Evolutionary conservation across 1,140 invertebrate species (phyloP), one percentile per base, ranked within the genome.

Genomic region (Thaumatotibia leucotreta): DNA sequence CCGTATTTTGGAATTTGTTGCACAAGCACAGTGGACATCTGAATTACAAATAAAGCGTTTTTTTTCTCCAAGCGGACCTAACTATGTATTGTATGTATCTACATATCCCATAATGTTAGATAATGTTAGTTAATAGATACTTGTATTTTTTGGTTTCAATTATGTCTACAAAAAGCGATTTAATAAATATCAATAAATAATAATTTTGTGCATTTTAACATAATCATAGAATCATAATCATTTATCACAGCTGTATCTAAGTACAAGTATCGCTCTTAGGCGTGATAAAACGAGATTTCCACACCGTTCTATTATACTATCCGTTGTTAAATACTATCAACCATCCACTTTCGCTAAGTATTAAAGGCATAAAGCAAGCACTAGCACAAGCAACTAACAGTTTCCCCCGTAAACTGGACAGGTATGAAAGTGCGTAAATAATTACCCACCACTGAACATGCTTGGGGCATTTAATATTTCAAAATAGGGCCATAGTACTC

Each of bases 391-490:
- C 39, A 20, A 17, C 39, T 45, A 45, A 45, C 39, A 45, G 39
- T 45, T 45, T 45, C 39, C 39, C 39, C 39, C 39, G 39, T 27
- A 58, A 58, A 58, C 52, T 58, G 24, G 52, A 58, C 52, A 27
- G 52, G n/a, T 58, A 58, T 27, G 52, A 58, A 58, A 58, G 52
- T 58, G 52, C 52, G 52, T 58, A 58, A 58, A 58, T 58, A 27
- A 58, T 58, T 27, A 58, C 52, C 24, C 52, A 45, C 39, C 17
- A 45, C 39, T 45, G 23, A 58, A 58, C 52, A 52, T 52, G 24
- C 52, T 58, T 14, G 24, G 24, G 52, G 52, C 52, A 58, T 58
- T 58, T 58, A 27, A 58, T 58, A 58, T 58, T 58, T 58, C 52
- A 58, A 58, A 58, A 58, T 17, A 58, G 14, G 52, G 52, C 24